These are phyloP conservation scores for Callorhinus ursinus DNA, from an alignment of 2,113 vertebrate species.

Conservation along the genomic window DNA sequence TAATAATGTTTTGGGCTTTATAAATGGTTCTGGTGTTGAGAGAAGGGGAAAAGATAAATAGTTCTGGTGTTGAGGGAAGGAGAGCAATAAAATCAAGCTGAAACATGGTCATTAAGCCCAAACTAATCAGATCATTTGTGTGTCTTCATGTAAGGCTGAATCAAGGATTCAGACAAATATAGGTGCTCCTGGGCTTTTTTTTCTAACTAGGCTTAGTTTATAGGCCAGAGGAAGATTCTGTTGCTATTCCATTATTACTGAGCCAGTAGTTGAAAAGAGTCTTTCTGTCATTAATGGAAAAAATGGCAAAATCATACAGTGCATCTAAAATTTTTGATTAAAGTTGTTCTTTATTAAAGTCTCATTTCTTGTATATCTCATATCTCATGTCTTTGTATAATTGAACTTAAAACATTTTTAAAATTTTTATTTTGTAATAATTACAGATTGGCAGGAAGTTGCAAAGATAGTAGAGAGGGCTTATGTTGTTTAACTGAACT, in stretches of 20 bases:
- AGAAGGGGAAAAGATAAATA: background rate
- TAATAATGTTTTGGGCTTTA: background rate
- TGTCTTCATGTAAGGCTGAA: background rate
- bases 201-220: background rate
- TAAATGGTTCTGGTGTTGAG: background rate
- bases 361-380: background rate
- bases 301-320: background rate
- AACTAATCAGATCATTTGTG: background rate
- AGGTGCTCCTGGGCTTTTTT: background rate
- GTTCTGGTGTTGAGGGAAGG: background rate
- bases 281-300: background rate
- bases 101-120: background rate
- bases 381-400: background rate
- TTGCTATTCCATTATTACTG: background rate
- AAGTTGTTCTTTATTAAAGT: constrained; percentile 13
- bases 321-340: background rate
- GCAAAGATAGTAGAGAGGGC: background rate
- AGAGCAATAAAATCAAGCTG: background rate
- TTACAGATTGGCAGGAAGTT: constrained; percentile 24
- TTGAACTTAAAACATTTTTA: background rate
- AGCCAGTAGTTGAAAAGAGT: background rate
- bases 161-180: background rate
- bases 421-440: background rate
- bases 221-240: background rate
- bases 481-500: constrained; percentile 22